Percentiles rank a stretch among this genome's conserved stretches.
Conservation (phyloP, 2,113 vertebrate species). For the Pardalotus punctatus region DNA sequence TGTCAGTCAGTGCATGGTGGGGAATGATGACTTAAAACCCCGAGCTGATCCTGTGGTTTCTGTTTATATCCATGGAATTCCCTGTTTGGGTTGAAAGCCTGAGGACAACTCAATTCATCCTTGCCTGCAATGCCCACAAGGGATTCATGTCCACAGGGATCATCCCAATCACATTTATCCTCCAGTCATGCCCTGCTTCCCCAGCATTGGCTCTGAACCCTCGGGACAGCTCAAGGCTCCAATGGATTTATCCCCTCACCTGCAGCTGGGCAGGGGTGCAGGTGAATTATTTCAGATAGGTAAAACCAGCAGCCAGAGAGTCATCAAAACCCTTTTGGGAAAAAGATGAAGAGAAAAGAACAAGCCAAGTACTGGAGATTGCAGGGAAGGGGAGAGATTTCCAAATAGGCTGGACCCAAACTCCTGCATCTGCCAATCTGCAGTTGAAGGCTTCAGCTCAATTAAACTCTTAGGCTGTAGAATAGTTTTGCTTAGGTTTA, state of each 20-base stretch:
- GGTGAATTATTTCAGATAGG: not conserved
- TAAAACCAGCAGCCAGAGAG: not conserved
- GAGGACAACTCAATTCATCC: not conserved
- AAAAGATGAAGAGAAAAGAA: not conserved
- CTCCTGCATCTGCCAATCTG: not conserved
- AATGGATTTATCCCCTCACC: not conserved
- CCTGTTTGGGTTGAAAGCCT: not conserved
- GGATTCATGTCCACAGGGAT: not conserved
- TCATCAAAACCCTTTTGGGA: not conserved
- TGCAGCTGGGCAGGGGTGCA: not conserved
- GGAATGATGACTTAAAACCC: not conserved
- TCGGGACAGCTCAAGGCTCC: not conserved
- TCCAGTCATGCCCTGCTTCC: not conserved
- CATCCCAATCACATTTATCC: not conserved
- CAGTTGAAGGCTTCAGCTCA: not conserved
- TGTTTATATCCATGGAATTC: not conserved
- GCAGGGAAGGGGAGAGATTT: not conserved
- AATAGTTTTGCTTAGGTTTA: not conserved
- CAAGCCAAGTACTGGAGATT: too few relatives aligned
- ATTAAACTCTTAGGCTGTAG: not conserved
- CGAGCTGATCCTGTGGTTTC: not conserved
- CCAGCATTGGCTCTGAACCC: accelerated
- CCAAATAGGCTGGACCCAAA: not conserved
- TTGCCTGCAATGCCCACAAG: not conserved
- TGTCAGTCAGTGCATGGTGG: not conserved